Percentiles rank a stretch among this genome's conserved stretches.
Evolutionary conservation across 2,888 invertebrate genomes (phyloP).

Genomic region (Xanthia togata): DNA sequence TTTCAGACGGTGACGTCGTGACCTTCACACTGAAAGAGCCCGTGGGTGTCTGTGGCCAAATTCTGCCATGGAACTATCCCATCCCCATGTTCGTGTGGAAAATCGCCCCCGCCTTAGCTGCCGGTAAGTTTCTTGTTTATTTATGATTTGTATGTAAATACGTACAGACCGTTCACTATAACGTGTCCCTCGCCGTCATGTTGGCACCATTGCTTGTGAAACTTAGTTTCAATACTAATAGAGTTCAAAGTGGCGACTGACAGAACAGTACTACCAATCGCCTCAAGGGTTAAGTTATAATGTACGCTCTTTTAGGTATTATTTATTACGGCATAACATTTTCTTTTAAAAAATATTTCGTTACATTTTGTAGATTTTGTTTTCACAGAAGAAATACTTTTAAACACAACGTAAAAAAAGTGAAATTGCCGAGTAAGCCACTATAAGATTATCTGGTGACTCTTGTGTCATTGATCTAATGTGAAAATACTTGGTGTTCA

Average conservation of each 20-base stretch:
- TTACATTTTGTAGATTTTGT: neutral
- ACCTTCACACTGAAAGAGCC: conserved; percentile 96
- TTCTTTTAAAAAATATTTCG: neutral
- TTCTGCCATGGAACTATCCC: conserved; percentile 98
- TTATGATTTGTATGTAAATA: neutral
- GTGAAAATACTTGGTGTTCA: neutral
- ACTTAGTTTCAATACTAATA: no score
- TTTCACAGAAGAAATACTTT: neutral
- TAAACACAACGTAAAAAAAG: no score
- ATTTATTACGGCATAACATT: neutral
- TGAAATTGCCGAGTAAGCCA: neutral
- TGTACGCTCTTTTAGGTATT: neutral
- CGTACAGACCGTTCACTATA: neutral
- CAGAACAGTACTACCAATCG: no score
- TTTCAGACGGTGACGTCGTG: conserved; percentile 93
- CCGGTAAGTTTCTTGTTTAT: conserved; percentile 77
- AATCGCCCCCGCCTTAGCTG: conserved; percentile 94
- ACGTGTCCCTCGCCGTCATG: no score
- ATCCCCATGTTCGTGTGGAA: conserved; percentile 98
- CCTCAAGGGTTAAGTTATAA: no score
- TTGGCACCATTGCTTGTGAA: no score
- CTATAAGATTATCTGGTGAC: neutral
- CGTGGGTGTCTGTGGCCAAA: conserved; percentile 96
- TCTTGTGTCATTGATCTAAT: neutral
- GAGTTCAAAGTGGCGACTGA: no score